Conservation (phyloP, 1,140 invertebrate species). For the Drosophila bifasciata region DNA sequence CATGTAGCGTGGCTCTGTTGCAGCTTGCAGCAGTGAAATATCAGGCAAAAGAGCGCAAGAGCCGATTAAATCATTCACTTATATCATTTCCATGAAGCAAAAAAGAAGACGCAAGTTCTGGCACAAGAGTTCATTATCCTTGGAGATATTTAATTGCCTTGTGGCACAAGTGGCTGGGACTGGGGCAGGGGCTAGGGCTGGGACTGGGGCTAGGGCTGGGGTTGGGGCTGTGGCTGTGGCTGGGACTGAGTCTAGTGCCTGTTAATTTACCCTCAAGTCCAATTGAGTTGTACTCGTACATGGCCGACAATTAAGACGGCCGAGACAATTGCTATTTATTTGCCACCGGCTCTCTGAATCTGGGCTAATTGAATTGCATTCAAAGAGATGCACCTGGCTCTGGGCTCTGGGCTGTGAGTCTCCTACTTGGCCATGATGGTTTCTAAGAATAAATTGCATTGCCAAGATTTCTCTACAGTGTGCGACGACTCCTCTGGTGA, state of each 20-base stretch:
- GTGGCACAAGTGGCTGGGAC: conserved; percentile 21
- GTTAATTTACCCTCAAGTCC: conserved; percentile 45
- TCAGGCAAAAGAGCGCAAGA: background rate
- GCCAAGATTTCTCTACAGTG: conserved; percentile 11
- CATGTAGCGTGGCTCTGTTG: background rate
- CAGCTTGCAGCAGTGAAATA: background rate
- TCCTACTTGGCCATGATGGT: too few relatives aligned
- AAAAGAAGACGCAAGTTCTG: background rate
- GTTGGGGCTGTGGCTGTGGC: too few relatives aligned
- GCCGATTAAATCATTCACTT: conserved; percentile 28
- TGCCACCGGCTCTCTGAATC: conserved; percentile 49
- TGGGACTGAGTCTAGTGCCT: too few relatives aligned
- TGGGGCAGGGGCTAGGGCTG: conserved; percentile 1
- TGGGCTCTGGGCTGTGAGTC: conserved; percentile 11
- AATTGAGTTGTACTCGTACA: conserved; percentile 40
- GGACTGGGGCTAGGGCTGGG: too few relatives aligned
- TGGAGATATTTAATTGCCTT: conserved; percentile 26
- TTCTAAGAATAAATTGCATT: conserved; percentile 55
- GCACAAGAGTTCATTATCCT: conserved; percentile 37
- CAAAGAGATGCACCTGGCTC: conserved; percentile 58
- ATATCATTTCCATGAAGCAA: background rate
- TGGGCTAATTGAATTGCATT: conserved; percentile 77
- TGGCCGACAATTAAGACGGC: conserved; percentile 42
- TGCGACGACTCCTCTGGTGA: background rate
- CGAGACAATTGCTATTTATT: conserved; percentile 69